Percentiles rank a stretch among this genome's conserved stretches.
Evolutionary conservation across 2,888 invertebrate genomes (phyloP).

Genomic region (Villa cingulata): DNA sequence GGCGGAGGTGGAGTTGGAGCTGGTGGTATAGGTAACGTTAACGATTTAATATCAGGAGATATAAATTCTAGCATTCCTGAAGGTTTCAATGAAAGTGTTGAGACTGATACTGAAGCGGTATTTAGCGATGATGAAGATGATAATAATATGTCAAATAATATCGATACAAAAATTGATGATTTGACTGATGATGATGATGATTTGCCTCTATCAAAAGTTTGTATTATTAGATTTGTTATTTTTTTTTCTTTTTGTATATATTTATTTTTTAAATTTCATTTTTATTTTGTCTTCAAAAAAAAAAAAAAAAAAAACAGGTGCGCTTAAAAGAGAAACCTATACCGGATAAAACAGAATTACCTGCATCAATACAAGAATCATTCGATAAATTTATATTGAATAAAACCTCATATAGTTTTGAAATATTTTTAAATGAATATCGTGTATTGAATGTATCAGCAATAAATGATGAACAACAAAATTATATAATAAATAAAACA

Average conservation of each 20-base stretch:
- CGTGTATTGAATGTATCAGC: slow-evolving; percentile 28
- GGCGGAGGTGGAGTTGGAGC: not conserved
- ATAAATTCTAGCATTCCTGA: slow-evolving; percentile 13
- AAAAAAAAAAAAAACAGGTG: too few species aligned
- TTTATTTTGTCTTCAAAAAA: slow-evolving; percentile 9
- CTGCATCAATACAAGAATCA: slow-evolving; percentile 30
- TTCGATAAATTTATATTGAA: slow-evolving; percentile 32
- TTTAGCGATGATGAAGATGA: slow-evolving; percentile 42
- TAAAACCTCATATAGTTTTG: slow-evolving; percentile 30
- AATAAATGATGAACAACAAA: slow-evolving; percentile 33
- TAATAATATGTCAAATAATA: slow-evolving; percentile 34
- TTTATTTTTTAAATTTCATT: not conserved
- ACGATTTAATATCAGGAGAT: not conserved
- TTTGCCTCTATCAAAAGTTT: slow-evolving; percentile 62
- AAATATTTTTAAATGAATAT: slow-evolving; percentile 33
- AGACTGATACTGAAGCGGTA: slow-evolving; percentile 25
- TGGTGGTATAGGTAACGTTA: not conserved
- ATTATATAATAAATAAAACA: slow-evolving; percentile 33
- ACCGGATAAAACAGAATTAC: slow-evolving; percentile 33
- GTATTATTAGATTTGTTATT: slow-evolving; percentile 26
- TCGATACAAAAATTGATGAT: slow-evolving; percentile 28
- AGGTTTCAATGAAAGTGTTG: slow-evolving; percentile 24
- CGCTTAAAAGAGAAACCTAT: slow-evolving; percentile 35
- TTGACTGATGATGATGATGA: slow-evolving; percentile 46
- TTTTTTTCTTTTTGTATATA: not conserved